Evolutionary conservation across 2,888 invertebrate genomes (phyloP).

Genomic region (Orthosia cruda): DNA sequence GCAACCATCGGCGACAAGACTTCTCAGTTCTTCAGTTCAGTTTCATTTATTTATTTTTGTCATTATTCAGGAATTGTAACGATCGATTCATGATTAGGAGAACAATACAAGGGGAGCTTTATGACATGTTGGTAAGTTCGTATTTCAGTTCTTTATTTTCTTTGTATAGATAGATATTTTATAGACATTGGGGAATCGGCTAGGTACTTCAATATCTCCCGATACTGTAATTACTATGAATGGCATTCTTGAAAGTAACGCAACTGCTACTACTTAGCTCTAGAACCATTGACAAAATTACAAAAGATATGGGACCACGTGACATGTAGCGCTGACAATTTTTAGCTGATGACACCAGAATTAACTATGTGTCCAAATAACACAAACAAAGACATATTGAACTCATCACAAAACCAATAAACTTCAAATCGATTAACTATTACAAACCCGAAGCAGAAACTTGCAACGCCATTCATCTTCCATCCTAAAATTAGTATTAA

Average conservation of each 20-base stretch:
- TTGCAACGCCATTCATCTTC: conserved; percentile 16
- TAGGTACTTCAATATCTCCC: no score
- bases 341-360: background rate
- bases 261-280: no score
- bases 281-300: no score
- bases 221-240: no score
- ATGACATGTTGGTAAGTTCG: conserved; percentile 1
- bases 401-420: conserved; percentile 1
- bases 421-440: conserved; percentile 2
- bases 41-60: conserved; percentile 46
- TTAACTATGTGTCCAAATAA: background rate
- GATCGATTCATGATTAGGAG: conserved; percentile 21
- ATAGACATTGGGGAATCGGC: background rate
- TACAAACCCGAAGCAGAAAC: conserved; percentile 6
- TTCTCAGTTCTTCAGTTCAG: background rate
- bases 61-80: conserved; percentile 41
- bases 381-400: background rate
- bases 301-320: no score
- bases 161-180: background rate
- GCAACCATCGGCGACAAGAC: conserved; percentile 36
- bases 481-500: conserved; percentile 45
- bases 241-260: no score
- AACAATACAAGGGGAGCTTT: conserved; percentile 10
- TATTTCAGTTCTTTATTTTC: no score
- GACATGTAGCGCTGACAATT: no score